Conservation (phyloP, 2,888 invertebrate species). For the Graphium colonna region DNA sequence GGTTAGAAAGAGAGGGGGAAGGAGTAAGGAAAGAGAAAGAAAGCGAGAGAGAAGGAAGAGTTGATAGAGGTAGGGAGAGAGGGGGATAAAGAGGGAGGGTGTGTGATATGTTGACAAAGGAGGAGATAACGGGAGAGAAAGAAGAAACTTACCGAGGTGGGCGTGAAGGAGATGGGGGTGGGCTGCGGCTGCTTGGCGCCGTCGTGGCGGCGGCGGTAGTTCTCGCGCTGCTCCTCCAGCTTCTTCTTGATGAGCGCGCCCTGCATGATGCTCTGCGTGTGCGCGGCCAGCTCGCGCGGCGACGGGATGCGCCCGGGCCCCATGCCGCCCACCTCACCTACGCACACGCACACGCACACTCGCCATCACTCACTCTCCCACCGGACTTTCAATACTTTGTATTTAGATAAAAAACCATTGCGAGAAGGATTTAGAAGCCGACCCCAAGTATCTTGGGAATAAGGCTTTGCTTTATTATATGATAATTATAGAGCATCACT, state of each 20-base stretch:
- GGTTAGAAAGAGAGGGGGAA: no score
- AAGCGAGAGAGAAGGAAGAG: background rate
- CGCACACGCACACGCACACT: background rate
- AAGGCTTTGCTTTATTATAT: no score
- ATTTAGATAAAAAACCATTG: no score
- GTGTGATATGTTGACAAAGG: no score
- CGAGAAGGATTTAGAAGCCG: no score
- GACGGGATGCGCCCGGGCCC: slow-evolving; percentile 86
- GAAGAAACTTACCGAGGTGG: slow-evolving; percentile 86
- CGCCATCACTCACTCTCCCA: background rate
- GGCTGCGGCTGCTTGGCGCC: slow-evolving; percentile 43
- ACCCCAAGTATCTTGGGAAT: no score
- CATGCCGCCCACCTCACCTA: slow-evolving; percentile 48
- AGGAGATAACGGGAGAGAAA: no score
- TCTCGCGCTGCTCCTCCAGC: slow-evolving; percentile 92
- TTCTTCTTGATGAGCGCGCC: slow-evolving; percentile 93
- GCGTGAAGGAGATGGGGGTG: slow-evolving; percentile 91
- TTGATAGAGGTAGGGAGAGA: no score
- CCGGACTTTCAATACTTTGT: no score
- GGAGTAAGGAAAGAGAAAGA: background rate
- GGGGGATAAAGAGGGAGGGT: no score
- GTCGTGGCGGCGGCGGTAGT: slow-evolving; percentile 90
- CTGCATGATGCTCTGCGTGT: slow-evolving; percentile 93
- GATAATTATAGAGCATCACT: no score
- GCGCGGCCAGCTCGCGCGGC: slow-evolving; percentile 90